Evolutionary conservation across 2,113 vertebrate species (phyloP).

Genomic region (Thalassarche chlororhynchos): DNA sequence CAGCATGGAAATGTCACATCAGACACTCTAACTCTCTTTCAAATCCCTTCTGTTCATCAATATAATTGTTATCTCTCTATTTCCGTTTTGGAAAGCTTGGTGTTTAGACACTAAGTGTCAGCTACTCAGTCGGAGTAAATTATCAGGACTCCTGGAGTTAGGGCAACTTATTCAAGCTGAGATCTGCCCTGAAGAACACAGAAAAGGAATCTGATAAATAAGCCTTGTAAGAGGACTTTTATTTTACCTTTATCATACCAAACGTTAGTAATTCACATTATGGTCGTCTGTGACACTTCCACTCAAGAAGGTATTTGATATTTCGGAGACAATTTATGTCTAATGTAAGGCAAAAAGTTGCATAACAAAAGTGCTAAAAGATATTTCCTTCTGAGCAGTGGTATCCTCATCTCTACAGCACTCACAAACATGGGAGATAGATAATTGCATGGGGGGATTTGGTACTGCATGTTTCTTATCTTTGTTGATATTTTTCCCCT

Average conservation of each 20-base stretch:
- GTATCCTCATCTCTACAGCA: background rate
- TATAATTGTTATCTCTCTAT: background rate
- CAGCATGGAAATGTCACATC: background rate
- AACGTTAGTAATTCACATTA: background rate
- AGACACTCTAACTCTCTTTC: background rate
- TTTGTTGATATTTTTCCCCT: background rate
- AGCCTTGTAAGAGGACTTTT: background rate
- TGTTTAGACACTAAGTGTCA: background rate
- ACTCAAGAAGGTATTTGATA: background rate
- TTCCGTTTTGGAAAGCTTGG: background rate
- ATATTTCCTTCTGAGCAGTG: background rate
- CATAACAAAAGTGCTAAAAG: background rate
- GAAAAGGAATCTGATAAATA: background rate
- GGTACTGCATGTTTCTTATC: background rate
- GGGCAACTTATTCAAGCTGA: background rate
- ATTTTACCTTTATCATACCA: constrained; percentile 8
- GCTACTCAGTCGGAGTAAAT: background rate
- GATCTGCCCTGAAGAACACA: background rate
- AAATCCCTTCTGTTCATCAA: background rate
- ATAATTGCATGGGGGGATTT: background rate
- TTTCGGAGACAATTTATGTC: background rate
- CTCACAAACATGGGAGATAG: background rate
- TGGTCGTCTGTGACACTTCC: background rate
- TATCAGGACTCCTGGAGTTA: background rate
- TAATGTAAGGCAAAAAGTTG: background rate